Base-by-base conservation (phyloP, 2,888 invertebrate genomes). In the Drosophila borborema region DNA sequence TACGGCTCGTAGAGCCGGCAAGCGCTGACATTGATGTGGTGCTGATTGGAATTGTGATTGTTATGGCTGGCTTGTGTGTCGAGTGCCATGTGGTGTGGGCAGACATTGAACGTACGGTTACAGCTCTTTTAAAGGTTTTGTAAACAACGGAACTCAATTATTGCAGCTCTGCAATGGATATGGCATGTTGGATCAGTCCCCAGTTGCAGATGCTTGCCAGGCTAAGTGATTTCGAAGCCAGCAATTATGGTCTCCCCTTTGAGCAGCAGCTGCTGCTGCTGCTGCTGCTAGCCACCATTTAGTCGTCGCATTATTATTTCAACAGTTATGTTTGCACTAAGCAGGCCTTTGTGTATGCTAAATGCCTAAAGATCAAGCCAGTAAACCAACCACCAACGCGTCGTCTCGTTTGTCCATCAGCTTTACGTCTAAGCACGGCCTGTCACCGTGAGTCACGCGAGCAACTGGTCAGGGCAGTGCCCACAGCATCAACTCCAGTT, bases 161-260 rank as follows among this genome's bases (percentile, higher is more conserved):
- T 86, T 80, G 81, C 79, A 64, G 78, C 69, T 74, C 62, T 74
- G 76, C 70, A 75, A 74, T 67, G 73, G 59, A 28, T 5, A 40
- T 6, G 40, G 62, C 70, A 23, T 45, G 68, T 61, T 40, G 18
- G 23, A 20, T 9, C 28, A 18, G 7, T 18, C 10, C 43, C 38
- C 36, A 31, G 48, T 20, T 10, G 40, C 18, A 20, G 28, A 9
- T 45, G 12, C 23, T 64, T 3, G 41, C 23, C 59, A 2, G 62
- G 53, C 76, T 82, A 89, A 89, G 81, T 87, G 89, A 89, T 84
- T 86, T 78, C 74, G 74, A 74, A 67, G 76, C 80, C 70, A 69
- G 56, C 72, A 61, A 64, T 73, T 76, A 64, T 68, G 77, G 61
- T 7, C 38, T 40, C 2, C 38, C 9, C 38, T 38, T 55, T 46